phyloP scores from a whole-genome alignment of 2,113 vertebrate genomes.

The Cyanoderma ruficeps region DNA sequence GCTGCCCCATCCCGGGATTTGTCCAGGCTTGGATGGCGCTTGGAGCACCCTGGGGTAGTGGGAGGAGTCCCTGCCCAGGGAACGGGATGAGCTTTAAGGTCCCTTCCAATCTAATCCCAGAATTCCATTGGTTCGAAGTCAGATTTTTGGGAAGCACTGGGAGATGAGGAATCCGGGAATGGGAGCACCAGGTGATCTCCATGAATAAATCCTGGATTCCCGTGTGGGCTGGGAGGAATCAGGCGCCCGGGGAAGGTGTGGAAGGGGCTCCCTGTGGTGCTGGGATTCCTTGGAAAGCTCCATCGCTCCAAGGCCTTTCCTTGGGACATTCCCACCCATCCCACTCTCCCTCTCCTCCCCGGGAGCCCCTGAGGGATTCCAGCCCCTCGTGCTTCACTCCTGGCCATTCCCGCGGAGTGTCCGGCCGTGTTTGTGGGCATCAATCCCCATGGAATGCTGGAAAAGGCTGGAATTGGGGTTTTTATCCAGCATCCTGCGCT shows the following conservation, averaged over 20 bases:
- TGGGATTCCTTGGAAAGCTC: background rate
- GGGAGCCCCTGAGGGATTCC: background rate
- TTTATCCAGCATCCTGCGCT: background rate
- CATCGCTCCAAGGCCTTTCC: fast-evolving
- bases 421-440: fast-evolving
- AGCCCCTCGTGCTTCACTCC: fast-evolving
- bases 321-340: background rate
- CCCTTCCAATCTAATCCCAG: background rate
- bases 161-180: background rate
- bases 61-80: background rate
- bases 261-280: background rate
- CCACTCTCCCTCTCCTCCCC: fast-evolving
- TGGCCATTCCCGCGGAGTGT: fast-evolving
- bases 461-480: fast-evolving
- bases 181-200: fast-evolving
- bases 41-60: background rate
- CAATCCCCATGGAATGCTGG: fast-evolving
- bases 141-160: background rate
- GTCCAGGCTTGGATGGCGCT: fast-evolving
- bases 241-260: fast-evolving
- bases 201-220: background rate
- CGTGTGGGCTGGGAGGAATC: background rate
- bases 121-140: background rate
- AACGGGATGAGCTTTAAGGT: background rate
- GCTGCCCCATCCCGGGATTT: background rate